Evolutionary conservation across 2,113 vertebrate species (phyloP).

Genomic region (Porphyrio hochstetteri): DNA sequence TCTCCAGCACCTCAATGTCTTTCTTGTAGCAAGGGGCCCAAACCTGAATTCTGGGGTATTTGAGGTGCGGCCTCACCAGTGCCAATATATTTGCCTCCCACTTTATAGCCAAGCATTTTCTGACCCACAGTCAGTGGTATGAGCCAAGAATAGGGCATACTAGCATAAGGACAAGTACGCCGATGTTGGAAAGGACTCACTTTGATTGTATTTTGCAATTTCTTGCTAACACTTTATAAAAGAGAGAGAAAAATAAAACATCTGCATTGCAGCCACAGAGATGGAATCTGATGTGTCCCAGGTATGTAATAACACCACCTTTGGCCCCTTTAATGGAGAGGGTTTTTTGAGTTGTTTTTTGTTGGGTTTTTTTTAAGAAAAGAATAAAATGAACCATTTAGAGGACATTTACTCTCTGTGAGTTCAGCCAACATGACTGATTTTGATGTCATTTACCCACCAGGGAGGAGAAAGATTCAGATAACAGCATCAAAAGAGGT

Average conservation of each 20-base stretch:
- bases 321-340: not conserved
- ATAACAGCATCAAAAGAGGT: conserved; percentile 27
- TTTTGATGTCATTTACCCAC: conserved; percentile 47
- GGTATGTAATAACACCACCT: not conserved
- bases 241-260: not conserved
- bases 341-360: too few species aligned
- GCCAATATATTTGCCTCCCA: not conserved
- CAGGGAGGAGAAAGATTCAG: conserved; percentile 5
- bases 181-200: not conserved
- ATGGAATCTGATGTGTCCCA: not conserved
- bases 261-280: not conserved
- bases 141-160: not conserved
- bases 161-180: not conserved
- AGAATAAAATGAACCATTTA: not conserved
- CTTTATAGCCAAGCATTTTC: not conserved
- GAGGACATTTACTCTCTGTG: conserved; percentile 27
- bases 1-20: too few species aligned
- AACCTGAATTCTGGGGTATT: too few species aligned
- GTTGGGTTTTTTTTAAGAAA: not conserved
- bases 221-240: not conserved
- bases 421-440: conserved; percentile 25
- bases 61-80: too few species aligned
- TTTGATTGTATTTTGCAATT: not conserved
- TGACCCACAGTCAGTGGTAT: not conserved
- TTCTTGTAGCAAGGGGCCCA: too few species aligned